A percentile compares a stretch with the other conserved stretches of the same genome.
phyloP scores from a whole-genome alignment of 2,113 vertebrate species.

The Beaufortia kweichowensis region DNA sequence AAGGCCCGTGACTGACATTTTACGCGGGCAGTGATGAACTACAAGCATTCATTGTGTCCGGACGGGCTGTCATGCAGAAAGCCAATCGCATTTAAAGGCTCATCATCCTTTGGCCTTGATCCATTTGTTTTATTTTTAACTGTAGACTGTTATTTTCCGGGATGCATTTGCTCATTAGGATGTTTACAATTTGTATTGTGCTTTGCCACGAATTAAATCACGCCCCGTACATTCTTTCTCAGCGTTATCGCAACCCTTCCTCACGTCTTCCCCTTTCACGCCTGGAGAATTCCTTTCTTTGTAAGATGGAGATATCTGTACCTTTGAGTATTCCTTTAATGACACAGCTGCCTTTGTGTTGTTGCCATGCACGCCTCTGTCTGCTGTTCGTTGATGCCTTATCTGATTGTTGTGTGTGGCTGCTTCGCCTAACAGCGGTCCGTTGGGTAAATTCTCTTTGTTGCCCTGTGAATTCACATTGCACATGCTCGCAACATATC shows the following conservation, averaged over 20 bases:
- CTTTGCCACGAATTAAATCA: background rate
- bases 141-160: background rate
- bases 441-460: slow-evolving; percentile 37
- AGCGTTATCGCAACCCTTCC: background rate
- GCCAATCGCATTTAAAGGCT: background rate
- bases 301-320: slow-evolving; percentile 35
- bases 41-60: background rate
- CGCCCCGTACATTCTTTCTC: background rate
- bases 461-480: background rate
- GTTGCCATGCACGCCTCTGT: background rate
- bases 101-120: background rate
- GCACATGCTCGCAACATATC: background rate
- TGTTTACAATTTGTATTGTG: slow-evolving; percentile 28
- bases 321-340: slow-evolving; percentile 51
- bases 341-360: slow-evolving; percentile 48
- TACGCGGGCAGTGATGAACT: background rate
- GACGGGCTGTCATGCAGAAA: background rate
- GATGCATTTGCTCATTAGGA: slow-evolving; percentile 29
- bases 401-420: slow-evolving; percentile 46
- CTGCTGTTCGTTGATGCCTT: slow-evolving; percentile 7
- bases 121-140: slow-evolving; percentile 4
- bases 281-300: slow-evolving; percentile 32
- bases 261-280: slow-evolving; percentile 34
- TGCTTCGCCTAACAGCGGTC: slow-evolving; percentile 24
- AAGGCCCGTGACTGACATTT: slow-evolving; percentile 27